A percentile compares a stretch with the other conserved stretches of the same genome.
These are phyloP conservation scores for Corythornis vintsioides DNA, from an alignment of 2,113 vertebrate genomes.

Conservation along the genomic window DNA sequence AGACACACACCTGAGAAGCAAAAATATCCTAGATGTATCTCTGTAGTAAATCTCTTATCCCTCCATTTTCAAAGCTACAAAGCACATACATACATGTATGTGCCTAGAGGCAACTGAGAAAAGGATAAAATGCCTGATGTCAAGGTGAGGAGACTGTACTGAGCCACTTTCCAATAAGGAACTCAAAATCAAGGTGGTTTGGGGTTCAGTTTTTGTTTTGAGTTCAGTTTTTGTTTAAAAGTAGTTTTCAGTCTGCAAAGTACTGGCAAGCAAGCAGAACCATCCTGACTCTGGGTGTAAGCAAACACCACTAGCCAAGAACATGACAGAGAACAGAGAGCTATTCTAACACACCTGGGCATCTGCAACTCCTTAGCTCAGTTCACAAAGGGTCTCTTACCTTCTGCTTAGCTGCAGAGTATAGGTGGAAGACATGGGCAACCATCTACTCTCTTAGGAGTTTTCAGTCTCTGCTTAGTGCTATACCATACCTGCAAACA, in stretches of 20 bases:
- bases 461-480: background rate
- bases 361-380: background rate
- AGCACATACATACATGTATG: rapidly evolving
- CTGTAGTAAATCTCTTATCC: background rate
- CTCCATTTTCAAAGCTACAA: background rate
- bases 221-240: background rate
- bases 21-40: background rate
- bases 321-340: background rate
- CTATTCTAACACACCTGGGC: background rate
- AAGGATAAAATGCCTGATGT: background rate
- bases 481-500: background rate
- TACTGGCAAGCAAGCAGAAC: background rate
- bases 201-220: background rate
- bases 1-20: background rate
- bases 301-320: background rate
- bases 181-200: background rate
- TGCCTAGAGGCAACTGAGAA: background rate
- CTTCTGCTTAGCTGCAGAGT: background rate
- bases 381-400: background rate
- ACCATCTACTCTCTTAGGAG: rapidly evolving
- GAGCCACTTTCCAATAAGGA: background rate
- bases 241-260: background rate
- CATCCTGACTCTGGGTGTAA: background rate
- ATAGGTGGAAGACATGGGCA: background rate
- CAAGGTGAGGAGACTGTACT: background rate